A percentile compares a stretch with the other conserved stretches of the same genome.
These are phyloP conservation scores for Eupithecia inturbata DNA, from an alignment of 2,888 invertebrate genomes.

Conservation along the genomic window DNA sequence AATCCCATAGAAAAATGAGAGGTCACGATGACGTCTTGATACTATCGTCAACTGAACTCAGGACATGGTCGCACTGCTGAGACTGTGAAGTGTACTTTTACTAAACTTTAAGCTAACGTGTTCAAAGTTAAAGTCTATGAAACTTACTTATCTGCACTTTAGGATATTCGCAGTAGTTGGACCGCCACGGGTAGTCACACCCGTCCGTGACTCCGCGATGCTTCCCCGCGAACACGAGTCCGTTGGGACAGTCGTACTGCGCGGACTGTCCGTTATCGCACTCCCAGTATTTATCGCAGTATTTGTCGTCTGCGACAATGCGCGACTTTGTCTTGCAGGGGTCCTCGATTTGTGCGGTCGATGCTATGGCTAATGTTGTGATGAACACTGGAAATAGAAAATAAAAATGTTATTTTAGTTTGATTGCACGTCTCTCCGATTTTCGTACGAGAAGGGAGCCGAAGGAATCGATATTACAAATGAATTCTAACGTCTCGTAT, in stretches of 20 bases:
- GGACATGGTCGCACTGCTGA: too few species aligned
- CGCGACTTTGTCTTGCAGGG: slow-evolving; percentile 92
- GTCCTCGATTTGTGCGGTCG: slow-evolving; percentile 85
- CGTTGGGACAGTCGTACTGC: slow-evolving; percentile 95
- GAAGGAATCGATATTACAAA: too few species aligned
- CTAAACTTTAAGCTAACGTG: too few species aligned
- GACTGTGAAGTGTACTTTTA: too few species aligned
- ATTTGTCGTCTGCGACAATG: slow-evolving; percentile 90
- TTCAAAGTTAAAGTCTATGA: neutral
- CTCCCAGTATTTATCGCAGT: slow-evolving; percentile 93
- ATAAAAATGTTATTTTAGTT: neutral
- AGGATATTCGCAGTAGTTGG: slow-evolving; percentile 91
- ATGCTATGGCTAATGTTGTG: slow-evolving; percentile 55
- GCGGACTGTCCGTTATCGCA: slow-evolving; percentile 93
- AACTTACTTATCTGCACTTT: slow-evolving; percentile 85
- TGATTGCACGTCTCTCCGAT: neutral
- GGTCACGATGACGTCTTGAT: too few species aligned
- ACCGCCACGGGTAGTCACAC: slow-evolving; percentile 95
- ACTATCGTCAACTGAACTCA: too few species aligned
- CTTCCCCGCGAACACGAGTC: slow-evolving; percentile 94
- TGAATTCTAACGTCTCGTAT: too few species aligned
- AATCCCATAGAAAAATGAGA: too few species aligned
- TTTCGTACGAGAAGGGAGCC: too few species aligned
- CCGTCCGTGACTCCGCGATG: slow-evolving; percentile 94
- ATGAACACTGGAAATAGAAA: slow-evolving; percentile 61